phyloP scores from a whole-genome alignment of 2,113 vertebrate species.

The Turnix velox region DNA sequence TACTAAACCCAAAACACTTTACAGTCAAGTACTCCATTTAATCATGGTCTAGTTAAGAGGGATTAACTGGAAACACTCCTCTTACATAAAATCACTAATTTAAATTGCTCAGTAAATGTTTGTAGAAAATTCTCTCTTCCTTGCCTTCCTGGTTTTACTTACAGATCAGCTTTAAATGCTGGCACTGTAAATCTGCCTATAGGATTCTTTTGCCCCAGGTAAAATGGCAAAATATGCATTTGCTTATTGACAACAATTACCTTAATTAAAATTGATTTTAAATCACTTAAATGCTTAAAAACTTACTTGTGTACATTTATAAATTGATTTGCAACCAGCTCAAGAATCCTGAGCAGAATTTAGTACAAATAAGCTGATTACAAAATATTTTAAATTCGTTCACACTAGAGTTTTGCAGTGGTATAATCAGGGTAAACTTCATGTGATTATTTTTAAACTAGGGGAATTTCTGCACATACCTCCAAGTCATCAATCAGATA shows the following conservation, averaged over 20 bases:
- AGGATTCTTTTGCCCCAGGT: not conserved
- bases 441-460: not conserved
- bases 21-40: not conserved
- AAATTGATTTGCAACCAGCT: not conserved
- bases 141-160: not conserved
- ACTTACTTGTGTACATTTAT: not conserved
- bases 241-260: not conserved
- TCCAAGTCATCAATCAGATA: not conserved
- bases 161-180: not conserved
- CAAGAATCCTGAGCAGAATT: not conserved
- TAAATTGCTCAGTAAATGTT: not conserved
- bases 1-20: not conserved
- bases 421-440: not conserved
- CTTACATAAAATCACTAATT: not conserved
- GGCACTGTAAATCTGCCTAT: not conserved
- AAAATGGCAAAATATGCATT: not conserved
- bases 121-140: not conserved
- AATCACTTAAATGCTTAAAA: not conserved
- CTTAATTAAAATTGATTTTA: slow-evolving; percentile 6
- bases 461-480: not conserved
- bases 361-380: not conserved
- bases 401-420: not conserved
- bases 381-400: not conserved
- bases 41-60: not conserved
- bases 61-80: not conserved